Conservation (phyloP, 64 coral and sea anemone species). For the Montipora efflorescens region DNA sequence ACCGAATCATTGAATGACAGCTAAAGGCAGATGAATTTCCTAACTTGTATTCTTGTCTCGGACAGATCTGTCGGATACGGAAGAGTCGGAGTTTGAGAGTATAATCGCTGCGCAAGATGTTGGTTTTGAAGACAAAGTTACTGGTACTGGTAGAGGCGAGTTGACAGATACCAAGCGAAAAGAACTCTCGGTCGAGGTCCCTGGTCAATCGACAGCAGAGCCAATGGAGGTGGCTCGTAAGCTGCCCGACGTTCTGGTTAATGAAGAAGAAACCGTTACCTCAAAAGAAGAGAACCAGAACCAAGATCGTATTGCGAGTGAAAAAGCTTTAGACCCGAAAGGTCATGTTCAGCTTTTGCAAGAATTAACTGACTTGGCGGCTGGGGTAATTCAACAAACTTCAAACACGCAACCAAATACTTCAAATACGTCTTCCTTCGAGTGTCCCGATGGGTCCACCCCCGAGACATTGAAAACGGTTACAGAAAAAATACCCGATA, state of each 20-base stretch:
- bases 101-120: background rate
- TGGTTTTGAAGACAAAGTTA: background rate
- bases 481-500: background rate
- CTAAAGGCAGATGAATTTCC: background rate
- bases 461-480: background rate
- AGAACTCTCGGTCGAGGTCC: background rate
- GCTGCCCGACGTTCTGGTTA: background rate
- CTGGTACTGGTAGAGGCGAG: background rate
- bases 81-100: background rate
- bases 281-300: background rate
- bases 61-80: slow-evolving; percentile 29
- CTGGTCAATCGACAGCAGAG: background rate
- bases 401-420: slow-evolving; percentile 17
- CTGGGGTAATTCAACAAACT: background rate
- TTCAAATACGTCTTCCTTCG: background rate
- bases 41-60: background rate
- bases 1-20: background rate
- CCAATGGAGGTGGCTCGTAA: background rate
- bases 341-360: background rate
- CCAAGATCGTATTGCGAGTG: background rate
- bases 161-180: background rate
- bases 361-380: background rate
- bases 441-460: background rate
- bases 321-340: background rate
- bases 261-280: background rate